Base-by-base conservation (phyloP, 2,113 vertebrate species). In the Gymnarchus niloticus region DNA sequence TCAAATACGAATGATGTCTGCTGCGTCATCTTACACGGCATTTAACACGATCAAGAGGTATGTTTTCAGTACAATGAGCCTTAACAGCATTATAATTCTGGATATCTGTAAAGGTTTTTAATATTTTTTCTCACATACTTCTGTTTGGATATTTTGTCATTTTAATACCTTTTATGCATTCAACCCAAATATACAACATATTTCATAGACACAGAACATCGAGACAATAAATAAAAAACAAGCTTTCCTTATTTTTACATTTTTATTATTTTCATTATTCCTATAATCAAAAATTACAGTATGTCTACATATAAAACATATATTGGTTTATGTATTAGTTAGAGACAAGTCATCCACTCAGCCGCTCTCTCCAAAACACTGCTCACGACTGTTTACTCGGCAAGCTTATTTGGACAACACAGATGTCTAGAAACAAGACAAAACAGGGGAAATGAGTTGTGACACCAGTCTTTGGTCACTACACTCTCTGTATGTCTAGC, bases 221-320 rank as follows among this genome's bases (percentile, higher is more conserved):
- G n/a, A 65, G 9, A 41, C 5, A 73, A 73, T 73, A 14, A 73
- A 73, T 41, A 73, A 73, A 65, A 41, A 73, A 41, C 65, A 69
- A 33, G 17, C 33, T 41, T 73, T 2, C 28, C 61, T 69, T 69
- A 19, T 85, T 85, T 85, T 44, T 48, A 85, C 21, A 78, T 84
- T 48, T 87, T 83, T 86, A 28, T 88, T 93, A 92, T 92, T 93
- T 87, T 88, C 33, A 44, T 86, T 88, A 85, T 84, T 85, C 51
- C 61, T 84, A 90, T 89, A 83, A 86, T 91, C 76, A 89, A 93
- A 92, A 93, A 89, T 90, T 69, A 90, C 91, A 89, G 89, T 88
- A 89, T 89, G 91, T 87, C 87, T 90, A 92, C 89, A 93, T 91
- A 91, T 86, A 92, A 93, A 92, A 93, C 91, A 92, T 84, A 54